Base-by-base conservation (phyloP, 2,888 invertebrate species). In the Cyaniris semiargus region DNA sequence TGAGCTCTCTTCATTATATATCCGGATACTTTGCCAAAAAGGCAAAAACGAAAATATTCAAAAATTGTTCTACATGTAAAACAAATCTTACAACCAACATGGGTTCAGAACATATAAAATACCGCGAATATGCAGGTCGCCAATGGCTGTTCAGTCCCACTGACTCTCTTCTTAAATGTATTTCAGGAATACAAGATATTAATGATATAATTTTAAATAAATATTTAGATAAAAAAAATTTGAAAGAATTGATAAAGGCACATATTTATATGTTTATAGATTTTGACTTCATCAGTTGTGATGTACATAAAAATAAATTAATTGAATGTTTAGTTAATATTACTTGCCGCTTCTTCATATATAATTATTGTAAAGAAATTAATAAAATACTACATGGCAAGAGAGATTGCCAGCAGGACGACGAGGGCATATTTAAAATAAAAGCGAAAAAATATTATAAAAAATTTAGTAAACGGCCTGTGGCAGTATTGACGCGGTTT, bases 311-410 rank as follows among this genome's bases (percentile, higher is more conserved):
- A 71, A 7, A 13, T 18, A 15, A 71, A 38, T 18, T 27, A 71
- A 21, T 72, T 44, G 23, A 10, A 44, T 48, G 23, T 48, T 48
- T 48, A 48, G 48, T 48, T 48, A 48, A 48, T 48, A 48, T 48
- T 48, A 48, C 48, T 48, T 15, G 48, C 48, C 48, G 48, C 48
- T 66, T 66, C 27, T 66, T 66, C 27, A 66, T 66, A 13, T 70
- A 70, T 70, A 70, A 70, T 70, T 70, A 70, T 70, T 27, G 70
- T 70, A 70, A 70, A 70, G 70, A 70, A 70, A 70, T 70, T 70
- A 70, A 70, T 70, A 70, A 70, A 70, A 70, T 27, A 70, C 31
- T 70, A 8, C 23, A 23, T 70, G 70, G 15, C 31, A 70, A 70
- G 70, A 70, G 70, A 70, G 23, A 70, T 70, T 70, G 70, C 27